Evolutionary conservation across 2,113 vertebrate species (phyloP), one percentile per base, ranked within the genome.

Genomic region (Strigops habroptila): DNA sequence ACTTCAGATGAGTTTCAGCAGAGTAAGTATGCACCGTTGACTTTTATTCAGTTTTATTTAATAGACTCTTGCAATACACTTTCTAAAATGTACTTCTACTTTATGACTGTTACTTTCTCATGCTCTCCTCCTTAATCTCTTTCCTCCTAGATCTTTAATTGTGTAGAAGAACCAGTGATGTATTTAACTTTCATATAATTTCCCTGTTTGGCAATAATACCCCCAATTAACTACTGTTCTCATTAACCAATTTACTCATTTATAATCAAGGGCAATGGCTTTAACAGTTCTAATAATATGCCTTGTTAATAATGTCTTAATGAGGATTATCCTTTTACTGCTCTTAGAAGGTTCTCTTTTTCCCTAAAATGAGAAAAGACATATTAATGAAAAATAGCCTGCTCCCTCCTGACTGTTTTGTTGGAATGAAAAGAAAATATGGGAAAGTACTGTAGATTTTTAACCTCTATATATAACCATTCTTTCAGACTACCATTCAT

Each of bases 231-330:
- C 79, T 96, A 91, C 91, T 91, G 78, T 85, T 96, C 76, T 95
- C 87, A 96, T 97, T 97, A 96, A 95, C 79, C 6, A 95, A 89
- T 96, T 95, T 97, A 87, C 77, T 91, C 67, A 91, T 97, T 96
- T 88, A 96, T 91, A 95, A 96, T 97, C 84, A 95, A 93, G 91
- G 89, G 69, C 85, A 95, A 93, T 75, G 63, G 41, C 77, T 96
- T 95, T 85, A 95, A 77, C 59, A 78, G 59, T 93, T 94, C 64
- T 93, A 95, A 95, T 91, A 94, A 95, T 91, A 96, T 30, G 80
- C 65, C 85, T 75, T 87, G 74, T 94, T 97, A 96, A 94, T 87
- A 89, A 94, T 46, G 57, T 51, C 90, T 89, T 96, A 95, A 95
- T 87, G 82, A 94, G 77, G 67, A 96, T 95, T 95, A 95, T 75